Evolutionary conservation across 1,140 invertebrate genomes (phyloP).

Genomic region (Aporrectodea caliginosa): DNA sequence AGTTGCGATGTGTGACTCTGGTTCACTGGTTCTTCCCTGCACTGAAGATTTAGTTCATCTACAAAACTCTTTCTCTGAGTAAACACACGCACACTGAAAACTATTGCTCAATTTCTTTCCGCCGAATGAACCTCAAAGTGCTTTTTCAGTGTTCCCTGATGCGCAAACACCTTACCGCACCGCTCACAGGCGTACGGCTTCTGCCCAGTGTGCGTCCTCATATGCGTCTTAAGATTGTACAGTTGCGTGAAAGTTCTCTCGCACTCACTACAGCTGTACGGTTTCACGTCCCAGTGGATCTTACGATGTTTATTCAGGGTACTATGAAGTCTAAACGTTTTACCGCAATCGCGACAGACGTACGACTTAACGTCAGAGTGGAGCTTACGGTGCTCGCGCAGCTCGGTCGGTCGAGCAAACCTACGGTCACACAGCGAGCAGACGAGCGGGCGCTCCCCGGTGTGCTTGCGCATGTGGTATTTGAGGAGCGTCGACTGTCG

Average conservation of each 20-base stretch:
- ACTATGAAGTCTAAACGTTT: neutral
- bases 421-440: constrained; percentile 64
- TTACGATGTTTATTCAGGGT: constrained; percentile 12
- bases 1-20: no score
- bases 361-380: neutral
- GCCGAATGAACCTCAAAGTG: constrained; percentile 4
- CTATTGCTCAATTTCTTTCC: no score
- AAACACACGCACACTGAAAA: no score
- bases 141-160: neutral
- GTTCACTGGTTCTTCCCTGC: no score
- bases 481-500: constrained; percentile 95
- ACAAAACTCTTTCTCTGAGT: no score
- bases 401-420: neutral
- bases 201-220: constrained; percentile 21
- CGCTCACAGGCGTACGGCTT: constrained; percentile 19
- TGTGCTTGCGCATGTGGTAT: constrained; percentile 96
- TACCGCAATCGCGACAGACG: neutral
- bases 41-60: no score
- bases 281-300: constrained; percentile 2
- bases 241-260: constrained; percentile 1
- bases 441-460: constrained; percentile 82
- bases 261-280: constrained; percentile 21
- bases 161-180: constrained; percentile 18
- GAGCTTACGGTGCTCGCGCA: neutral
- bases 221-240: constrained; percentile 11